Evolutionary conservation across 2,888 invertebrate genomes (phyloP), one percentile per base, ranked within the genome.

Genomic region (Dione vanillae): DNA sequence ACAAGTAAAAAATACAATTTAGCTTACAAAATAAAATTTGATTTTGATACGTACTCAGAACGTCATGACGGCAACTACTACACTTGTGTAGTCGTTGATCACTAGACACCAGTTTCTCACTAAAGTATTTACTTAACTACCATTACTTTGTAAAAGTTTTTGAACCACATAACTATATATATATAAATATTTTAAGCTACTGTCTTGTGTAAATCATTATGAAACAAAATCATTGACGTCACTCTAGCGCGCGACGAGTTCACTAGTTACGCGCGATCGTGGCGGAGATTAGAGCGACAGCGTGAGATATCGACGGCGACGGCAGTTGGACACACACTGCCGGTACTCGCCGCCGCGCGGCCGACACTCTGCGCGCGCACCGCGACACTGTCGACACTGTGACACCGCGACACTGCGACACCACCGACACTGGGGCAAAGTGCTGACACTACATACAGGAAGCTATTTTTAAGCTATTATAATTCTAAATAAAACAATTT

Each of bases 301-400:
- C 45, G 45, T n/a, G 35, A 27, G 27, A n/a, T n/a, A 11, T 16
- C n/a, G 45, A 19, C 19, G 41, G 61, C 54, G 66, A 27, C 52
- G 47, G 43, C 65, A 43, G 61, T 45, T 54, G 51, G 56, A 41
- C 37, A 56, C 58, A 9, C 61, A 52, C 47, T 41, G 14, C 27
- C 14, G 20, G 58, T 27, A 16, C 37, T 37, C 27, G 61, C 43
- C 40, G 19, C 35, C 27, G 37, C 20, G 19, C 16, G 45, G 16
- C 5, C 16, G 7, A 6, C 11, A 7, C 37, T 0, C 11, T 70
- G 70, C 68, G 70, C 65, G 65, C 70, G 73, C 70, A 71, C 45
- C 9, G 12, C 35, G 27, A 27, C 27, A 27, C 27, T 5, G 41
- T n/a, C 54, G 67, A 65, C 61, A 59, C 59, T 14, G 10, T 1